Evolutionary conservation across 1,140 invertebrate genomes (phyloP), one percentile per base, ranked within the genome.

Genomic region (Pseudomyrmex pallidus): DNA sequence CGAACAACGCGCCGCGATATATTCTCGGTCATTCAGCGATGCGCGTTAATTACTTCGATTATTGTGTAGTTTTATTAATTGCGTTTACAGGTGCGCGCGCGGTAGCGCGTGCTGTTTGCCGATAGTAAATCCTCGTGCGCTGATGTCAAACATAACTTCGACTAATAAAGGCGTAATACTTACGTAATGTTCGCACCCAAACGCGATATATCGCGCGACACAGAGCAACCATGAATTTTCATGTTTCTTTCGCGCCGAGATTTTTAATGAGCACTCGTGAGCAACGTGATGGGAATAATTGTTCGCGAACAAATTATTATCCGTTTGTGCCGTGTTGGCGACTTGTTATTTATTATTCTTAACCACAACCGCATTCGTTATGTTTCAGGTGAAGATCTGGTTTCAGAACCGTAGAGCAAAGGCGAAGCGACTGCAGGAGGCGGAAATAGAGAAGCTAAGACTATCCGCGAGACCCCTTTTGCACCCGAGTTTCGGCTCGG

Each of bases 371-470:
- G 20, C 20, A 35, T 35, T 1, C 57, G 35, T 78, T 57, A 12
- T 89, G 88, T 95, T 95, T 22, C 95, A 97, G 96, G 97, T 98
- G 84, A 99, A 99, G 95, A 99, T 99, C 90, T 99, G 98, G 98
- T 99, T 99, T 94, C 98, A 99, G 96, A 99, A 99, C 93, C 96
- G 98, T 54, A 95, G 98, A 62, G 98, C 98, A 73, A 99, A 99
- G 95, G 98, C 98, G 91, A 99, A 99, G 94, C 95, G 98, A 68
- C 95, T 99, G 2, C 98, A 99, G 93, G 98, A 99, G 92, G 98
- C 98, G 57, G 98, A 99, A 95, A 96, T 98, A 89, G 98, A 98
- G 94, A 98, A 98, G 93, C 93, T 98, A 85, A 97, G 97, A 94
- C 96, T 98, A 96, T 97, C 97, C 54, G 96, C 96, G 59, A 90